These are phyloP conservation scores for Hedychridium roseum DNA, from an alignment of 2,888 invertebrate genomes.

Conservation along the genomic window DNA sequence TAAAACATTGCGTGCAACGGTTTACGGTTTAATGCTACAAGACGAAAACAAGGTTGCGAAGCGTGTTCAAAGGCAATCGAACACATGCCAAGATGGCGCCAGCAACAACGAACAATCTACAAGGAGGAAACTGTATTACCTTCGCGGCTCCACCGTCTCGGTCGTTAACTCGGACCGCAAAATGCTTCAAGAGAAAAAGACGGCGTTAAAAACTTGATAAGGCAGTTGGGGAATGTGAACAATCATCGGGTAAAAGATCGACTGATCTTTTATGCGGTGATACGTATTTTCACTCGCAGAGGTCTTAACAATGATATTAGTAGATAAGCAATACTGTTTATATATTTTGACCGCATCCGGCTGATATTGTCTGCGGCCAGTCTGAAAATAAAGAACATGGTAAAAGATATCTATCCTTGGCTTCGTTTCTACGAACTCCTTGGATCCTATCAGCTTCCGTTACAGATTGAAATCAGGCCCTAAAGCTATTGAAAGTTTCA, in stretches of 20 bases:
- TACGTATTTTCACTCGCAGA: too few relatives aligned
- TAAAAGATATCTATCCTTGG: conserved; percentile 44
- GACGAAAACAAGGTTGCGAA: conserved; percentile 9
- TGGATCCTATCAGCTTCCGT: conserved; percentile 14
- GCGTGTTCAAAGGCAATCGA: too few relatives aligned
- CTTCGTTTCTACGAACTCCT: conserved; percentile 39
- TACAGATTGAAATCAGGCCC: conserved; percentile 9
- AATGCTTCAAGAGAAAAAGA: conserved; percentile 53
- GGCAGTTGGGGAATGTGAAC: too few relatives aligned
- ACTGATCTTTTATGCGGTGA: too few relatives aligned
- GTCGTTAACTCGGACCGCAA: conserved; percentile 55
- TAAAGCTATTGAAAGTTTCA: background rate
- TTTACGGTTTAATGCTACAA: too few relatives aligned
- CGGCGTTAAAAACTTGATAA: conserved; percentile 31
- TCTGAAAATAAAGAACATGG: too few relatives aligned
- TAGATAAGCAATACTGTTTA: background rate
- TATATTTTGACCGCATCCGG: too few relatives aligned
- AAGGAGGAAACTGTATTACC: conserved; percentile 54
- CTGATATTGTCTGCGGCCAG: too few relatives aligned
- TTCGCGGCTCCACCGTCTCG: conserved; percentile 58
- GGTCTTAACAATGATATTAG: background rate
- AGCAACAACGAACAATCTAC: conserved; percentile 38
- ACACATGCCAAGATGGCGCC: conserved; percentile 47
- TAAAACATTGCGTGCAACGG: too few relatives aligned
- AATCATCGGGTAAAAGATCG: too few relatives aligned